phyloP scores from a whole-genome alignment of 2,797 vertebrate species.

The Sebastes matsubarae region DNA sequence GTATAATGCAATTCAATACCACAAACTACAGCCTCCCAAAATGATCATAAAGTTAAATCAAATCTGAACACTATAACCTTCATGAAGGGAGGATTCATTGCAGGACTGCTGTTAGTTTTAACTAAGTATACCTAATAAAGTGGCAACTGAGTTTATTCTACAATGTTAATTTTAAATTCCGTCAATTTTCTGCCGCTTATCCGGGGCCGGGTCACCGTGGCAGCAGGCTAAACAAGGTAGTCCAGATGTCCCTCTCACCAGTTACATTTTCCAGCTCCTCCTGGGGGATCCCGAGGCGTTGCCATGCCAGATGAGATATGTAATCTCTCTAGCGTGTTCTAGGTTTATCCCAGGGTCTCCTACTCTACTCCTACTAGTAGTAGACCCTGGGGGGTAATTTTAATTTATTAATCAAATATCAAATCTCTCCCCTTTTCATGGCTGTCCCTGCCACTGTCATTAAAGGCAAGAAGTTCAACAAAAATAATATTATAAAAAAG shows the following conservation, averaged over 20 bases:
- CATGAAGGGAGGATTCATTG: not conserved
- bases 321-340: not conserved
- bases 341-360: too few relatives aligned
- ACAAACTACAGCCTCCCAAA: not conserved
- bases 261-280: not conserved
- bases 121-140: not conserved
- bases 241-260: not conserved
- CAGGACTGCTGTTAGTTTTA: not conserved
- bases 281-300: not conserved
- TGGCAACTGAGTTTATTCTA: not conserved
- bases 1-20: not conserved
- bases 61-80: not conserved
- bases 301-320: not conserved
- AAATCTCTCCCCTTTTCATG: too few relatives aligned
- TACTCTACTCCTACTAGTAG: not conserved
- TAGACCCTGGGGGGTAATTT: not conserved
- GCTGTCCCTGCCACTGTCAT: too few relatives aligned
- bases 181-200: not conserved
- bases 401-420: not conserved
- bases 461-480: too few relatives aligned
- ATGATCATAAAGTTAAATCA: not conserved
- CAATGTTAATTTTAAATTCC: not conserved
- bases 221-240: not conserved
- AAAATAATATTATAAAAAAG: too few relatives aligned
- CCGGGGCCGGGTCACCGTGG: not conserved